Conservation (phyloP, 2,888 invertebrate species). For the Eremobia ochroleuca region DNA sequence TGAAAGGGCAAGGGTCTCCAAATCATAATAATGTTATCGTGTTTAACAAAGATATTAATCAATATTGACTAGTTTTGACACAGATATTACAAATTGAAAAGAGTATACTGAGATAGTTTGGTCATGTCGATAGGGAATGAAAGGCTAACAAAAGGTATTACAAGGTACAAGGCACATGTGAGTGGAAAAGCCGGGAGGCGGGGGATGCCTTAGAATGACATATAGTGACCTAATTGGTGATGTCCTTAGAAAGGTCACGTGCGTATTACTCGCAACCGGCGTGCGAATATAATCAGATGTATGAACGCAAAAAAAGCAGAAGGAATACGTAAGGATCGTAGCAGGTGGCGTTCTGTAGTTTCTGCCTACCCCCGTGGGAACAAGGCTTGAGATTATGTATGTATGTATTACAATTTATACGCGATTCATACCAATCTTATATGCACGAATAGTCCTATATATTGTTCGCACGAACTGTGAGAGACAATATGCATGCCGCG, state of each 20-base stretch:
- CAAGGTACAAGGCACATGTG: neutral
- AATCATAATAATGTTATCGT: conserved; percentile 38
- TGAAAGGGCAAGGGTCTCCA: conserved; percentile 23
- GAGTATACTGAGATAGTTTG: neutral
- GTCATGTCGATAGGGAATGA: neutral
- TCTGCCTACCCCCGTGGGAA: neutral
- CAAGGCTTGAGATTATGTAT: neutral
- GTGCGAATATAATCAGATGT: neutral
- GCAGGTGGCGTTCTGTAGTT: neutral
- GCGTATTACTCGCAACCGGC: neutral
- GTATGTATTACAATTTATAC: conserved; percentile 47
- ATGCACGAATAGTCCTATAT: conserved; percentile 65
- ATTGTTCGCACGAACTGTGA: conserved; percentile 65
- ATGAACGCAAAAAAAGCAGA: neutral
- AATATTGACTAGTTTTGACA: conserved; percentile 55
- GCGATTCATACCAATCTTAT: conserved; percentile 49
- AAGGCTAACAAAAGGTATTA: neutral
- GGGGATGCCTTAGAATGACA: neutral
- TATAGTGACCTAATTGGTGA: neutral
- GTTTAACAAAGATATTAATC: conserved; percentile 49
- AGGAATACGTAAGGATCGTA: neutral
- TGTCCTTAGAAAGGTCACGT: no score
- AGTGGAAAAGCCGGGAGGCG: neutral
- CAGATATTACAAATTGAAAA: conserved; percentile 29
- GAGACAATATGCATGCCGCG: conserved; percentile 74